Base-by-base conservation (phyloP, 2,888 invertebrate species). In the Corythucha ciliata region DNA sequence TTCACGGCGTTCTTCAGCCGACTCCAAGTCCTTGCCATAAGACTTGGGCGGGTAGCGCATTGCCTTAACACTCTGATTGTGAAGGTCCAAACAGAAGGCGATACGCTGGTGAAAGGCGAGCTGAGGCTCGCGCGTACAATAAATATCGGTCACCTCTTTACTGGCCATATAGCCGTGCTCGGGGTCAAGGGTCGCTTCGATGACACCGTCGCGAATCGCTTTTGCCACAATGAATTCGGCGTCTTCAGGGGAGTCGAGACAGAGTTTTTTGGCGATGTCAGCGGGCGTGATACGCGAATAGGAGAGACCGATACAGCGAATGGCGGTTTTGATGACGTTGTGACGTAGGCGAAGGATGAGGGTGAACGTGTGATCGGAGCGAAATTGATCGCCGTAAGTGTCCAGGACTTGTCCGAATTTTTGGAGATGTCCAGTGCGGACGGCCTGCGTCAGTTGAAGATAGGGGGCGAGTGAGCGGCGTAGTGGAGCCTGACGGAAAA, bases 21-120 rank as follows among this genome's bases (percentile, higher is more conserved):
- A 93, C 69, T 98, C 98, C 54, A 97, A 73, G 68, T 97, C 96
- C 66, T 94, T 93, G 18, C 96, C 96, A 72, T 97, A 97, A 0
- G 96, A 92, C 67, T 97, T 97, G 1, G 96, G 96, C 18, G 98
- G 98, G 72, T 96, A 98, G 60, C 98, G 80, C 93, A 98, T 96
- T 0, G 98, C 97, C 70, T 94, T 98, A 55, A 98, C 96, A 70
- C 96, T 96, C 70, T 96, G 94, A 70, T 98, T 97, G 67, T 98
- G 96, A 60, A 98, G 78, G 69, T 97, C 93, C 59, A 99, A 74
- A 65, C 98, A 98, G 69, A 98, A 98, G 2, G 88, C 86, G 63
- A 97, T 96, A 62, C 97, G 80, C 68, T 96, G 89, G 72, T 96
- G 93, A 72, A 96, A 96, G 53, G 94, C 93, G 57, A 92, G 72